phyloP scores from a whole-genome alignment of 1,140 invertebrate genomes.

The Chironomus tepperi region DNA sequence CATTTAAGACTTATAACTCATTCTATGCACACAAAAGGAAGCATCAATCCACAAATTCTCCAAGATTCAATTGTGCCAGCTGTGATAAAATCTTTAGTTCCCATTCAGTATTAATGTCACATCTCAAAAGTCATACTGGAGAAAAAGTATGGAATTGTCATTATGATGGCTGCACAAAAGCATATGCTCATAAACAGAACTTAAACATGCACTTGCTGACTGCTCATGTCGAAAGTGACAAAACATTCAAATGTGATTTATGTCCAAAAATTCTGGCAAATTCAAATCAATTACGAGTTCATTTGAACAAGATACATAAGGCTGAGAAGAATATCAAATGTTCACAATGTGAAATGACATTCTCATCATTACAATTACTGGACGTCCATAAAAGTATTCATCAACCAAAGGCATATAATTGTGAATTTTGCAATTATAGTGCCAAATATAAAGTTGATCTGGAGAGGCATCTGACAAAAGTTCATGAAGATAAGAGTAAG shows the following conservation, averaged over 20 bases:
- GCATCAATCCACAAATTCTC: background rate
- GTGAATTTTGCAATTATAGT: constrained; percentile 24
- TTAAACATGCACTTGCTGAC: background rate
- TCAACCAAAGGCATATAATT: background rate
- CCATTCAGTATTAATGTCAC: background rate
- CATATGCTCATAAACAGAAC: background rate
- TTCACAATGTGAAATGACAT: background rate
- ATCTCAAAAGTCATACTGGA: background rate
- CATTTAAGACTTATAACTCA: constrained; percentile 13
- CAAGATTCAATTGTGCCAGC: background rate
- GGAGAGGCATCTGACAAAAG: background rate
- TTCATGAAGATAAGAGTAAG: constrained; percentile 1
- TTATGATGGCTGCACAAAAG: background rate
- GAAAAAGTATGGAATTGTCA: background rate
- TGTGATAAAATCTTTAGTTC: constrained; percentile 1
- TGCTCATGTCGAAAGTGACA: background rate
- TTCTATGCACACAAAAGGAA: background rate
- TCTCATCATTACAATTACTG: background rate
- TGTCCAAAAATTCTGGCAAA: background rate
- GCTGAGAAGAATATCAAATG: background rate
- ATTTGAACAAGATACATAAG: background rate
- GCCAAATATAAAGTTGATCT: constrained; percentile 19
- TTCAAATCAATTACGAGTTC: constrained; percentile 9
- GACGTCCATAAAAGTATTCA: background rate
- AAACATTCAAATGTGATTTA: background rate